These are phyloP conservation scores for Agriopis marginaria DNA, from an alignment of 2,888 invertebrate genomes.

Conservation along the genomic window DNA sequence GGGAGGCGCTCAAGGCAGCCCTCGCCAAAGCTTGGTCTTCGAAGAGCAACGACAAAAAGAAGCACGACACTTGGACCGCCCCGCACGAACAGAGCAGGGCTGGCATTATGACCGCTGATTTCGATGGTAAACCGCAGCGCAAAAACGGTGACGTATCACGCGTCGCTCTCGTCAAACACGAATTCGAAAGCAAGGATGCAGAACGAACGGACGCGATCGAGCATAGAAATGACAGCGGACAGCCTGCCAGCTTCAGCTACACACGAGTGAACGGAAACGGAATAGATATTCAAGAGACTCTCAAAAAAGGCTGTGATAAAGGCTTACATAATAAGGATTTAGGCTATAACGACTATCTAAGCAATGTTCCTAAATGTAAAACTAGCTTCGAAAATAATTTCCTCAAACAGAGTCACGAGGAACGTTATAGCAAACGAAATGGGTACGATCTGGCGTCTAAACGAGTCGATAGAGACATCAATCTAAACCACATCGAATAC, in stretches of 20 bases:
- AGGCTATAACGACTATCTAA: slow-evolving; percentile 80
- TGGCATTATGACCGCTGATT: slow-evolving; percentile 72
- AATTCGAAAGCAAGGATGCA: slow-evolving; percentile 78
- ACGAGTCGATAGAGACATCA: slow-evolving; percentile 78
- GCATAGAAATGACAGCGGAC: slow-evolving; percentile 67
- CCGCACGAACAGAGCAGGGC: slow-evolving; percentile 74
- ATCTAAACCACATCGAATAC: slow-evolving; percentile 79
- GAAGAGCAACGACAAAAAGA: slow-evolving; percentile 77
- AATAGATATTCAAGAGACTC: slow-evolving; percentile 81
- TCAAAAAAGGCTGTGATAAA: slow-evolving; percentile 85
- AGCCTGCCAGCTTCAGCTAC: slow-evolving; percentile 73
- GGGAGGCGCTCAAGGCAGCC: slow-evolving; percentile 83
- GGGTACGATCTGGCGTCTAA: slow-evolving; percentile 74
- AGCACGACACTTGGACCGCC: slow-evolving; percentile 80
- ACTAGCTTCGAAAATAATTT: slow-evolving; percentile 83
- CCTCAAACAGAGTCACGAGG: slow-evolving; percentile 80
- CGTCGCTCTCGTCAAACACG: slow-evolving; percentile 78
- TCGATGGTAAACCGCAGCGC: slow-evolving; percentile 67
- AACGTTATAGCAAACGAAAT: slow-evolving; percentile 80
- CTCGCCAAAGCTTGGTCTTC: slow-evolving; percentile 83
- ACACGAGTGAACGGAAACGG: slow-evolving; percentile 74
- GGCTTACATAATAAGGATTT: slow-evolving; percentile 82
- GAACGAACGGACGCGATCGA: slow-evolving; percentile 69
- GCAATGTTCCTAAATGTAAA: slow-evolving; percentile 85
- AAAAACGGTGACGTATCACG: slow-evolving; percentile 74